phyloP scores from a whole-genome alignment of 2,888 invertebrate species.

The Hyposoter didymator region DNA sequence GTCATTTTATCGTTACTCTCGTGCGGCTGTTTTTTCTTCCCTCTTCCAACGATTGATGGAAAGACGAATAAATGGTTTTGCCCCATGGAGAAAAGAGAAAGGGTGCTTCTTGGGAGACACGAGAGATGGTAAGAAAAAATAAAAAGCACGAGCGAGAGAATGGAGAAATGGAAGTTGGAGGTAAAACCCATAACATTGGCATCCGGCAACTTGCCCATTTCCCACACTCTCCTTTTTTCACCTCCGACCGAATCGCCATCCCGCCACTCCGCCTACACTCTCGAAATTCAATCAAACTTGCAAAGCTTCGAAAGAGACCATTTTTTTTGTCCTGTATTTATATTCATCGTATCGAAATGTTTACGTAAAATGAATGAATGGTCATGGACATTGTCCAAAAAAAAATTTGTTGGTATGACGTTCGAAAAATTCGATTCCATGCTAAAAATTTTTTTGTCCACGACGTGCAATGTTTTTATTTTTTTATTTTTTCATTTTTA shows the following conservation, averaged over 20 bases:
- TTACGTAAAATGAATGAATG: neutral
- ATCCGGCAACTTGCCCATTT: slow-evolving; percentile 75
- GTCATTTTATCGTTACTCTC: slow-evolving; percentile 22
- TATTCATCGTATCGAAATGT: neutral
- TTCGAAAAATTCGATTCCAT: neutral
- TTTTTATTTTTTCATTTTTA: neutral
- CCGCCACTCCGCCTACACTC: slow-evolving; percentile 34
- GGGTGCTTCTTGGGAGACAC: neutral
- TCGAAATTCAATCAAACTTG: slow-evolving; percentile 79
- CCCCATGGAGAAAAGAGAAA: slow-evolving; percentile 1
- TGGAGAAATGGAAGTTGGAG: slow-evolving; percentile 26
- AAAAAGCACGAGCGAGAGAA: neutral
- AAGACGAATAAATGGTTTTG: slow-evolving; percentile 3
- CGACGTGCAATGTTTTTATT: neutral
- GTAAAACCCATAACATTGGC: slow-evolving; percentile 54
- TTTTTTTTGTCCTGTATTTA: neutral
- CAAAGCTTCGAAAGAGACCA: slow-evolving; percentile 70
- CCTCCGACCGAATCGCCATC: slow-evolving; percentile 32
- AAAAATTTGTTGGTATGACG: neutral
- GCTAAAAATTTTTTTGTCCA: neutral
- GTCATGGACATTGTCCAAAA: neutral
- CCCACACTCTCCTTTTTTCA: slow-evolving; percentile 50
- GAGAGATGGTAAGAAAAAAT: neutral
- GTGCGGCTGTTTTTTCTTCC: slow-evolving; percentile 16
- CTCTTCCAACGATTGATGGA: slow-evolving; percentile 35